phyloP scores from a whole-genome alignment of 2,888 invertebrate genomes.

The Pseudococcus longispinus region DNA sequence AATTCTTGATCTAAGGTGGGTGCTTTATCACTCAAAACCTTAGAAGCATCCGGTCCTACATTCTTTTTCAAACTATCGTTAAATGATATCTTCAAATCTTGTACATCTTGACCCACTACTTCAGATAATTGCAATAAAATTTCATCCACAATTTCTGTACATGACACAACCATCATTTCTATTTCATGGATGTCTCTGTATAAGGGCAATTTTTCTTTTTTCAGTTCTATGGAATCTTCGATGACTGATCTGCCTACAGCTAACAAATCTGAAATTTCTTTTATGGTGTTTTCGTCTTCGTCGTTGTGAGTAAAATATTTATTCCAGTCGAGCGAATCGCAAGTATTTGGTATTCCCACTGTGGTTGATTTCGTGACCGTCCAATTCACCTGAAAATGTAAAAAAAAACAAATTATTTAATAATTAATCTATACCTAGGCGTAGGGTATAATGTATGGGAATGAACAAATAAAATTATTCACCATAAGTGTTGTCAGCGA shows the following conservation, averaged over 20 bases:
- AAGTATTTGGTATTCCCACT: not conserved
- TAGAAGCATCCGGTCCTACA: not conserved
- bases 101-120: slow-evolving; percentile 25
- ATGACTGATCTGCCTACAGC: not conserved
- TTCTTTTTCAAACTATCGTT: not conserved
- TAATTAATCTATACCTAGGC: not conserved
- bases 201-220: slow-evolving; percentile 28
- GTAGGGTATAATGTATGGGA: not conserved
- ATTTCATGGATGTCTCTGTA: slow-evolving; percentile 21
- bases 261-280: slow-evolving; percentile 23
- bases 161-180: not conserved
- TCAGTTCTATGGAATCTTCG: not conserved
- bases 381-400: not conserved
- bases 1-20: slow-evolving; percentile 5
- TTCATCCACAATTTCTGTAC: slow-evolving; percentile 20
- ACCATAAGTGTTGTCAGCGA: not conserved
- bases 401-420: not conserved
- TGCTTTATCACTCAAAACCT: not conserved
- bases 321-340: not conserved
- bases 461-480: not conserved
- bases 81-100: not conserved
- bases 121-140: slow-evolving; percentile 21
- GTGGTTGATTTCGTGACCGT: not conserved
- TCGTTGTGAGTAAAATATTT: not conserved
- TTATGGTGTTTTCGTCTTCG: slow-evolving; percentile 1